Evolutionary conservation across 2,797 vertebrate genomes (phyloP).

Genomic region (Ispidina picta): DNA sequence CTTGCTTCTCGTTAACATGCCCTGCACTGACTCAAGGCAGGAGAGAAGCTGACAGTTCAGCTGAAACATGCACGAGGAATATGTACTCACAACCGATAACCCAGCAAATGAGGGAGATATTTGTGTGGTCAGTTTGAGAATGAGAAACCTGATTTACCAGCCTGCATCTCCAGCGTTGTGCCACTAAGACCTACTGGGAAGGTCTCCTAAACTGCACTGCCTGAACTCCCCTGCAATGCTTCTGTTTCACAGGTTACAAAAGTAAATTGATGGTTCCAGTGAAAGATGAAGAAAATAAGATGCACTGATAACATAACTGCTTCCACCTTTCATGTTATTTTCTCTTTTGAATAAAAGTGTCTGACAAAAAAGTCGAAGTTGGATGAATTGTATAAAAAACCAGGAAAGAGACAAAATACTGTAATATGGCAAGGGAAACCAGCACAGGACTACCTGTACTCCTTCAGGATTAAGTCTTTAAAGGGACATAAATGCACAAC

Average conservation of each 20-base stretch:
- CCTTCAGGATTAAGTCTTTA: not conserved
- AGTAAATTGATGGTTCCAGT: not conserved
- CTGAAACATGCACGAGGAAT: not conserved
- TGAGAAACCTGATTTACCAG: not conserved
- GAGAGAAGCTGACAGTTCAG: not conserved
- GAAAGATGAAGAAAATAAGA: not conserved
- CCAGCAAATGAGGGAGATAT: not conserved
- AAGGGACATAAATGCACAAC: not conserved
- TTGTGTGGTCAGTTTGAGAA: not conserved
- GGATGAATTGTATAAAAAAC: not conserved
- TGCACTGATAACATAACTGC: not conserved
- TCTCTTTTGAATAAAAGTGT: not conserved
- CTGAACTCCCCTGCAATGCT: not conserved
- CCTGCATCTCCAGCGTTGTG: not conserved
- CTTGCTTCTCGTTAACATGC: not conserved
- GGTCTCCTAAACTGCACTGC: not conserved
- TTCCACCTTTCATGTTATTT: not conserved
- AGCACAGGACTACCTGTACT: not conserved
- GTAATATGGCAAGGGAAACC: not conserved
- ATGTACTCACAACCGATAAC: not conserved
- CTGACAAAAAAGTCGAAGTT: not conserved
- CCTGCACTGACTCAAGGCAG: not conserved
- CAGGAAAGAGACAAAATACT: not conserved
- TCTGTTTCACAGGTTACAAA: not conserved
- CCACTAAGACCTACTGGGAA: not conserved